Conservation (phyloP, 1,140 invertebrate genomes). For the Drosophila lowei region DNA sequence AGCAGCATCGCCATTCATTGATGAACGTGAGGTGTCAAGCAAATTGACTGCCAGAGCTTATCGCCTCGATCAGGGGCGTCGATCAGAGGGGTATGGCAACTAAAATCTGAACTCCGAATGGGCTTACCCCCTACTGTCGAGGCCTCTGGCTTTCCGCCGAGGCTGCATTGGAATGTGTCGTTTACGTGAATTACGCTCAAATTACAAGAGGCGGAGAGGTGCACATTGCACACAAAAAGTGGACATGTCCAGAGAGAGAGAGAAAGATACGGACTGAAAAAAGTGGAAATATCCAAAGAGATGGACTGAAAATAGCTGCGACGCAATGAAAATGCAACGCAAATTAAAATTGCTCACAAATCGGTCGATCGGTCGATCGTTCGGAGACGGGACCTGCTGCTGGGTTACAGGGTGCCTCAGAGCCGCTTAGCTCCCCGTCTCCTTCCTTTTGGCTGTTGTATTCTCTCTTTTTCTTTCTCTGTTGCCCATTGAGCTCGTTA, state of each 20-base stretch:
- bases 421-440: not conserved
- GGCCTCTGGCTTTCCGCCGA: constrained; percentile 31
- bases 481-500: constrained; percentile 65
- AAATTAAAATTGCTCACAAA: constrained; percentile 78
- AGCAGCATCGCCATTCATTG: constrained; percentile 49
- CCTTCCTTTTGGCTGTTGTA: not conserved
- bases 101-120: not conserved
- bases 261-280: constrained; percentile 45
- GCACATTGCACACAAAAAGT: constrained; percentile 9
- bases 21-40: constrained; percentile 79
- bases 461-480: constrained; percentile 7
- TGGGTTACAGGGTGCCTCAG: constrained; percentile 23
- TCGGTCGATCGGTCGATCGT: constrained; percentile 14
- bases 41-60: constrained; percentile 65
- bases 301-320: constrained; percentile 71
- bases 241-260: constrained; percentile 1
- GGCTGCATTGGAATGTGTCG: constrained; percentile 49
- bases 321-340: constrained; percentile 70
- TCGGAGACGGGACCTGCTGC: not conserved
- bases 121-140: not conserved
- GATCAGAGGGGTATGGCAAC: not conserved
- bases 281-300: constrained; percentile 13
- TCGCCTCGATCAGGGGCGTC: constrained; percentile 41
- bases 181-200: constrained; percentile 77
- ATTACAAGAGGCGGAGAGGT: constrained; percentile 57